A percentile compares a stretch with the other conserved stretches of the same genome.
Conservation (phyloP, 2,888 invertebrate genomes). For the Scelioninae gen. 1 region DNA sequence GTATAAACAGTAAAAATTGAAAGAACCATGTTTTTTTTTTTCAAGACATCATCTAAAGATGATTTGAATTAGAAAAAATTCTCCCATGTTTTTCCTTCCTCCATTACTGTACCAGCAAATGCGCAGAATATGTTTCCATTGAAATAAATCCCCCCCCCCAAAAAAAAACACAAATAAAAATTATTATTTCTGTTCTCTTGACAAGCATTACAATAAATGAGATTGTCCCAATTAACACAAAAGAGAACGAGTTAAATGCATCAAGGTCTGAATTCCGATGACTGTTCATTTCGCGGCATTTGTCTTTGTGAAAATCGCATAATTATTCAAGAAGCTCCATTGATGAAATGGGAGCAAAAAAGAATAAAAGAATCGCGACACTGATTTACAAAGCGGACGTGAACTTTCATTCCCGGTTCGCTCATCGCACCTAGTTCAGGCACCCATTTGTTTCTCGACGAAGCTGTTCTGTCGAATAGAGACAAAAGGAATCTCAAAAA, state of each 20-base stretch:
- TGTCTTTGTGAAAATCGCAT: slow-evolving; percentile 23
- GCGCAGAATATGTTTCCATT: too few species aligned
- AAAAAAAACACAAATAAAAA: too few species aligned
- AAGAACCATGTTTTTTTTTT: too few species aligned
- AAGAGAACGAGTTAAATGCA: neutral
- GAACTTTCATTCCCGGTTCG: slow-evolving; percentile 48
- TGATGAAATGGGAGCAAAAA: slow-evolving; percentile 34
- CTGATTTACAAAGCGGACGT: slow-evolving; percentile 53
- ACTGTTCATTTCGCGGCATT: slow-evolving; percentile 22
- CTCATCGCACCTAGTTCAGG: slow-evolving; percentile 40
- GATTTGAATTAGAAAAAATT: too few species aligned
- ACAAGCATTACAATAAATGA: too few species aligned
- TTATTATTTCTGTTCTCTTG: too few species aligned
- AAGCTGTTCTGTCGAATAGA: slow-evolving; percentile 53
- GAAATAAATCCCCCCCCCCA: too few species aligned
- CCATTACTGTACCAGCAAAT: too few species aligned
- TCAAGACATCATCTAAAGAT: too few species aligned
- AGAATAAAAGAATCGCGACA: slow-evolving; percentile 46
- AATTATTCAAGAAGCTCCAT: slow-evolving; percentile 41
- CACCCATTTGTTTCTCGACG: slow-evolving; percentile 44
- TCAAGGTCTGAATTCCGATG: neutral
- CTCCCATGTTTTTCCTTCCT: too few species aligned
- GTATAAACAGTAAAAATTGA: too few species aligned
- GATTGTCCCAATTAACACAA: neutral
- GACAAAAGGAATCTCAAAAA: slow-evolving; percentile 57